Evolutionary conservation across 1,140 invertebrate species (phyloP).

Genomic region (Akabosia matsudoensis): DNA sequence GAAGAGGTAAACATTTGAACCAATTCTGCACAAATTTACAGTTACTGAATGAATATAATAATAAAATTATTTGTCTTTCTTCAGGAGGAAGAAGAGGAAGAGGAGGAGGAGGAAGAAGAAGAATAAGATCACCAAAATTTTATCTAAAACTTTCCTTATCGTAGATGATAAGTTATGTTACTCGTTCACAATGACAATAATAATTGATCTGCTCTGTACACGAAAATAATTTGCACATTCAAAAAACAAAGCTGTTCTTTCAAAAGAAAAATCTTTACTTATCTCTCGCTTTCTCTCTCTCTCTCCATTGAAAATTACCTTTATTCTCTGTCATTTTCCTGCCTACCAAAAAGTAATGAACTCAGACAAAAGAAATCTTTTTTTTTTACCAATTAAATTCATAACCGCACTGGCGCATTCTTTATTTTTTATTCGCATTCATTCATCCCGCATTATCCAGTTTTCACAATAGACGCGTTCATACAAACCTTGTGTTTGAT

Average conservation of each 20-base stretch:
- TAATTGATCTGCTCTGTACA: constrained; percentile 9
- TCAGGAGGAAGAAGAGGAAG: constrained; percentile 16
- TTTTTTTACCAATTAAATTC: no score
- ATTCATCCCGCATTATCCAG: no score
- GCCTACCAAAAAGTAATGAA: no score
- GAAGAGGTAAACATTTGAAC: constrained; percentile 46
- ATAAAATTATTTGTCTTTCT: neutral
- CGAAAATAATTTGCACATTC: constrained; percentile 13
- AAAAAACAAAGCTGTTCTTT: constrained; percentile 1
- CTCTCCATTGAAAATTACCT: neutral
- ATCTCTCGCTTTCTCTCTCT: neutral
- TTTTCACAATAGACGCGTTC: no score
- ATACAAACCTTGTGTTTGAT: no score
- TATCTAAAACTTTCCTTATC: constrained; percentile 14
- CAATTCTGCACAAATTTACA: neutral
- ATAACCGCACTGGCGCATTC: no score
- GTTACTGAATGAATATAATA: neutral
- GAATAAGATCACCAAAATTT: constrained; percentile 15
- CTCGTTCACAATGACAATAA: constrained; percentile 1
- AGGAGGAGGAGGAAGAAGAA: constrained; percentile 16
- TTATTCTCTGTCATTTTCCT: no score
- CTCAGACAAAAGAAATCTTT: no score
- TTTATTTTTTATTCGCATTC: no score
- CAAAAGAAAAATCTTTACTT: neutral
- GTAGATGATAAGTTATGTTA: constrained; percentile 23